Evolutionary conservation across 1,140 invertebrate species (phyloP).

Genomic region (Conus ventricosus): DNA sequence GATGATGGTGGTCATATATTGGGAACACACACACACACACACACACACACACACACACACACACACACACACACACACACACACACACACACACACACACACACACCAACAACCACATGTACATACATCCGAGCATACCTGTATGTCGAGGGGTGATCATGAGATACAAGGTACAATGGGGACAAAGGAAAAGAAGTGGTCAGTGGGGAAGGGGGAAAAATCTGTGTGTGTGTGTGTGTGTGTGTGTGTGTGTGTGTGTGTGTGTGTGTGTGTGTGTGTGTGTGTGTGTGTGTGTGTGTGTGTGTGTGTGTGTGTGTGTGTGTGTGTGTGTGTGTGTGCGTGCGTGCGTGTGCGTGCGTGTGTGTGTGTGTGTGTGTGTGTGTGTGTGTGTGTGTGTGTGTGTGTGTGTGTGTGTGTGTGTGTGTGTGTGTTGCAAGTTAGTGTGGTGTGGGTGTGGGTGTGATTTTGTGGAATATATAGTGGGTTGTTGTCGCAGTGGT

Average conservation of each 20-base stretch:
- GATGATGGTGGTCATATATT: too few species aligned
- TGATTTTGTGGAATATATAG: too few species aligned
- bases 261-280: not conserved
- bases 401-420: not conserved
- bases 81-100: constrained; percentile 26
- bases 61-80: constrained; percentile 33
- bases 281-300: not conserved
- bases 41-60: constrained; percentile 6
- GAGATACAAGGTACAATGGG: too few species aligned
- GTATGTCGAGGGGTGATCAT: too few species aligned
- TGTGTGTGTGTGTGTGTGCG: not conserved
- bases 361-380: not conserved
- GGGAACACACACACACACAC: too few species aligned
- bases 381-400: not conserved
- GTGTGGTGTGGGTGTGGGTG: not conserved
- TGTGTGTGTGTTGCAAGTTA: not conserved
- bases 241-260: not conserved
- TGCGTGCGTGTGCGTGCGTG: not conserved
- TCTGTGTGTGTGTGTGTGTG: not conserved
- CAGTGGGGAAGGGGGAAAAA: too few species aligned
- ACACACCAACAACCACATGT: not conserved
- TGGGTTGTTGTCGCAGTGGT: too few species aligned
- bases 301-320: constrained; percentile 2
- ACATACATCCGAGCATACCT: not conserved
- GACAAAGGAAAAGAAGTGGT: too few species aligned